Conservation (phyloP, 2,113 vertebrate species). For the Oreamnos americanus region DNA sequence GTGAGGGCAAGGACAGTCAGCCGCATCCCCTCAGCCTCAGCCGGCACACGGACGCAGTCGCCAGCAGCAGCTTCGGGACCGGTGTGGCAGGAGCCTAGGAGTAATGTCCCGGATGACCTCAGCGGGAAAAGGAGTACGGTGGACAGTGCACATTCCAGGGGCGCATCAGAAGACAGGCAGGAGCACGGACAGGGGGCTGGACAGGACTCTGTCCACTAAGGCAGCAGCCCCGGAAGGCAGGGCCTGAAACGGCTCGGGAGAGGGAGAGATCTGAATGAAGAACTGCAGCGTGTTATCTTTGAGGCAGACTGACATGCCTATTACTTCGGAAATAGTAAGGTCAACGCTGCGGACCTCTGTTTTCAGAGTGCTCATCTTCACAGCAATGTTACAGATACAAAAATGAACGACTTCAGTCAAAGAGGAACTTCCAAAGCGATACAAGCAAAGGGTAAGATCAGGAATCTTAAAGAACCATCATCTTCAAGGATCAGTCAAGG, state of each 20-base stretch:
- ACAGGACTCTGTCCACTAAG: not conserved
- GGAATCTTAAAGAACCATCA: not conserved
- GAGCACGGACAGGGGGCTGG: not conserved
- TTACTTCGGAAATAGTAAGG: not conserved
- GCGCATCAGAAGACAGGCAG: not conserved
- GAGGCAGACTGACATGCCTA: not conserved
- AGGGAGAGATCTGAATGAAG: not conserved
- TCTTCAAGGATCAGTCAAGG: not conserved
- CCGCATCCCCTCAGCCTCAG: not conserved
- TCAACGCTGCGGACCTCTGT: not conserved
- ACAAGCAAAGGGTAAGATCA: not conserved
- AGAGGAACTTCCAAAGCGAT: not conserved
- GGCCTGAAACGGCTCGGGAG: not conserved
- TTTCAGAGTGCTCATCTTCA: not conserved
- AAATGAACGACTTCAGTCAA: not conserved
- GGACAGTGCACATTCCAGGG: not conserved
- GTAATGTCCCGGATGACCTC: not conserved
- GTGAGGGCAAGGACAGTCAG: not conserved
- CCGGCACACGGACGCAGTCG: not conserved
- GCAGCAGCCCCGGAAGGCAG: not conserved
- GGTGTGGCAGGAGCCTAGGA: not conserved
- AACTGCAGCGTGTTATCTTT: not conserved
- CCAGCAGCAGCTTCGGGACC: not conserved
- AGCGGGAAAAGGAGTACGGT: no score
- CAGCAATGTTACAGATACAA: not conserved